Percentiles rank a stretch among this genome's conserved stretches.
phyloP scores from a whole-genome alignment of 2,113 vertebrate genomes.

The Varanus salvator region DNA sequence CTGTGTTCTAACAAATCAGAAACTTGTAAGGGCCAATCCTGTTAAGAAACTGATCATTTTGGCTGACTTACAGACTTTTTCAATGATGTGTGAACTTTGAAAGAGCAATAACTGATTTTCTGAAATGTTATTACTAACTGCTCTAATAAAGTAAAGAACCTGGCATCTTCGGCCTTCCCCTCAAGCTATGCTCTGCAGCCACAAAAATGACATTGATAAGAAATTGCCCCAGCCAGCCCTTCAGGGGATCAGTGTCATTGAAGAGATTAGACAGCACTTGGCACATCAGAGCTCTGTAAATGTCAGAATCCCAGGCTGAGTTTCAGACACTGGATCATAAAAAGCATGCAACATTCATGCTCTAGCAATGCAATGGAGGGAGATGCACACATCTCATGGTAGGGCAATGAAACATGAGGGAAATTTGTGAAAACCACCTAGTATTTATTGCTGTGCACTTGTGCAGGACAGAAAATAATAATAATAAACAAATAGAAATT shows the following conservation, averaged over 20 bases:
- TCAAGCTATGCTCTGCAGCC: conserved; percentile 35
- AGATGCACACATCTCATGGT: not conserved
- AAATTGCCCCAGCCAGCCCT: conserved; percentile 20
- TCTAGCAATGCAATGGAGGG: not conserved
- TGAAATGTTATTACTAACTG: conserved; percentile 31
- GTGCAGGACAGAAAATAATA: too few species aligned
- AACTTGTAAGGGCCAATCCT: not conserved
- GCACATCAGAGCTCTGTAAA: not conserved
- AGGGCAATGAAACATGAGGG: not conserved
- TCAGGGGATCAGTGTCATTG: not conserved
- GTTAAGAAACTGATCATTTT: conserved; percentile 25
- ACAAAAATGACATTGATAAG: conserved; percentile 37
- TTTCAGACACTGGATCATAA: not conserved
- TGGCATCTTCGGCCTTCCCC: conserved; percentile 24
- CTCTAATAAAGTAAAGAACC: conserved; percentile 41
- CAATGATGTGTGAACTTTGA: conserved; percentile 22
- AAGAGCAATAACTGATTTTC: conserved; percentile 27
- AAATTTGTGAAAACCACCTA: not conserved
- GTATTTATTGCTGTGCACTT: too few species aligned
- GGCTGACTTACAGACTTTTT: conserved; percentile 12
- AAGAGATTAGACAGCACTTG: conserved; percentile 36
- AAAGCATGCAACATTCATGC: not conserved
- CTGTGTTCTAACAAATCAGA: not conserved
- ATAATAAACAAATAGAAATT: too few species aligned
- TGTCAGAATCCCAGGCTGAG: conserved; percentile 22